Conservation (phyloP, 2,888 invertebrate genomes). For the Trichogramma evanescens region DNA sequence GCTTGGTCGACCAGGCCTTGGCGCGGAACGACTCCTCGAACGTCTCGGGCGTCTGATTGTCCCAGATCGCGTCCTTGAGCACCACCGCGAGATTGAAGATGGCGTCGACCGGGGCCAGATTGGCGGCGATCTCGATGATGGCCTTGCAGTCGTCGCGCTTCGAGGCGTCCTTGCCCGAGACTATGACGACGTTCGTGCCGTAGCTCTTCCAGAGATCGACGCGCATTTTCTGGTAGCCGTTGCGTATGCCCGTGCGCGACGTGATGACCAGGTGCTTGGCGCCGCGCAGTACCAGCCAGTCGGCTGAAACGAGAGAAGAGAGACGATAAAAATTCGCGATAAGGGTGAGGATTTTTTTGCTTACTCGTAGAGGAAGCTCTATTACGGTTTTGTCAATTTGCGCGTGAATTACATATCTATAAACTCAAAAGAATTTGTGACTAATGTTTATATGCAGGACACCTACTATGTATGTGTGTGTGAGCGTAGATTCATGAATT, state of each 20-base stretch:
- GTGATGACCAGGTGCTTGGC: constrained; percentile 72
- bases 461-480: too few relatives aligned
- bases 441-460: too few relatives aligned
- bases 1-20: constrained; percentile 55
- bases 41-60: constrained; percentile 51
- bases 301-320: constrained; percentile 45
- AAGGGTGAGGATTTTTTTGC: too few relatives aligned
- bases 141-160: constrained; percentile 62
- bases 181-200: constrained; percentile 63
- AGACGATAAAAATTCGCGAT: too few relatives aligned
- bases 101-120: constrained; percentile 55
- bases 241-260: constrained; percentile 70
- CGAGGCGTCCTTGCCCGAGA: constrained; percentile 62
- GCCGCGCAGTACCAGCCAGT: constrained; percentile 80
- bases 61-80: constrained; percentile 51
- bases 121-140: constrained; percentile 56
- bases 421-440: too few relatives aligned
- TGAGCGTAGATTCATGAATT: too few relatives aligned
- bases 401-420: too few relatives aligned
- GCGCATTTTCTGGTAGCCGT: constrained; percentile 75
- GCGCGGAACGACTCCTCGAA: constrained; percentile 52
- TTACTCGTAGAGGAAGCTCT: too few relatives aligned
- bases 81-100: constrained; percentile 62
- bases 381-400: too few relatives aligned
- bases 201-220: constrained; percentile 63